Percentiles rank a stretch among this genome's conserved stretches.
Conservation (phyloP, 53 echinoderm and acorn worm genomes). For the Holothuria scabra region DNA sequence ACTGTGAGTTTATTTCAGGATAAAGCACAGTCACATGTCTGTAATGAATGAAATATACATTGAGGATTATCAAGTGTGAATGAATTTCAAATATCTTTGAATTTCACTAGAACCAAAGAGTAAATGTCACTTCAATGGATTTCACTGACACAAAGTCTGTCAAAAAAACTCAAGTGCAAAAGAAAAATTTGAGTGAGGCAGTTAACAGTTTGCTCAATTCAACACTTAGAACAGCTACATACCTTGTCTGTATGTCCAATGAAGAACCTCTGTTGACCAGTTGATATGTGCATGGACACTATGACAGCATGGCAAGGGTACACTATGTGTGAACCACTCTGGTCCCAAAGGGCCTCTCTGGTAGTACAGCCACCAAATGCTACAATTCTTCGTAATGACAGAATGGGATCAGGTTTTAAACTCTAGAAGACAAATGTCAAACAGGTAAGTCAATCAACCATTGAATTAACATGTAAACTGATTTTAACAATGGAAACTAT, state of each 20-base stretch:
- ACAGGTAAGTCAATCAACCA: not conserved
- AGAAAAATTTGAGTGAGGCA: too few species aligned
- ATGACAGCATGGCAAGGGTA: constrained; percentile 97
- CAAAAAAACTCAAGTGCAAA: too few species aligned
- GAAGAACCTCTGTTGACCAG: constrained; percentile 92
- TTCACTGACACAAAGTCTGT: too few species aligned
- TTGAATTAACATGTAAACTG: not conserved
- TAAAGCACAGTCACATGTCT: too few species aligned
- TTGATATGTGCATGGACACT: constrained; percentile 79
- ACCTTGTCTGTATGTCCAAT: constrained; percentile 98
- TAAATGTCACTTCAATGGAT: too few species aligned
- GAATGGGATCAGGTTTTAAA: constrained; percentile 91
- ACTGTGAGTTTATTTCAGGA: too few species aligned
- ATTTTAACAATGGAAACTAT: too few species aligned
- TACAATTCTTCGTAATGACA: constrained; percentile 84
- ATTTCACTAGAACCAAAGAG: too few species aligned
- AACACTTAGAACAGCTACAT: not conserved
- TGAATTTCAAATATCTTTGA: too few species aligned
- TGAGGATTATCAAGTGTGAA: too few species aligned
- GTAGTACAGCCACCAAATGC: constrained; percentile 92
- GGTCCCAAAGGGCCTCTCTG: constrained; percentile 79
- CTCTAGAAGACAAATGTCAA: constrained; percentile 49
- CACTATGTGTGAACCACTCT: constrained; percentile 82
- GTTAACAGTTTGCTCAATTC: too few species aligned
- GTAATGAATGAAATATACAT: too few species aligned